Conservation (phyloP, 2,797 vertebrate genomes). For the Catamblyrhynchus diadema region DNA sequence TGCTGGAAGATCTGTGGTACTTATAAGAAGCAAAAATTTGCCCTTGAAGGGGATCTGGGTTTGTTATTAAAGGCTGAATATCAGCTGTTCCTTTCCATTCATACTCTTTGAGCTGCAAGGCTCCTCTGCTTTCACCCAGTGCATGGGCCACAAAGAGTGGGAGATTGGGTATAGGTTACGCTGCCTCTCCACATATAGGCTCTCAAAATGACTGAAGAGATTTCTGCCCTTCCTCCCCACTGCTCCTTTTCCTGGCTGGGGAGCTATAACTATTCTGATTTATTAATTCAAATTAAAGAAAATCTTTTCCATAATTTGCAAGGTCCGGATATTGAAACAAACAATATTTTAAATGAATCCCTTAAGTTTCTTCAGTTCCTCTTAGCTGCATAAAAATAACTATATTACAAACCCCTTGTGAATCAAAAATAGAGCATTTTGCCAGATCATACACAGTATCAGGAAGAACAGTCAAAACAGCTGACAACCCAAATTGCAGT, state of each 20-base stretch:
- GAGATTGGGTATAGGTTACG: not conserved
- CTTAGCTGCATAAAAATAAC: not conserved
- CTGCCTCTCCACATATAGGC: not conserved
- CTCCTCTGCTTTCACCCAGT: not conserved
- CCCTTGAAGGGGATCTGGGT: not conserved
- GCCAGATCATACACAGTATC: not conserved
- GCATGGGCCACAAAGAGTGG: not conserved
- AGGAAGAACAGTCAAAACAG: not conserved
- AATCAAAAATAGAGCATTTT: constrained; percentile 4
- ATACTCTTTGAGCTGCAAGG: not conserved
- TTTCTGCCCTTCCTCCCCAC: not conserved
- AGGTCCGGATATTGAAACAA: not conserved
- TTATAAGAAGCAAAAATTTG: not conserved
- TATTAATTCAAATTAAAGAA: not conserved
- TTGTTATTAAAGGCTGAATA: not conserved
- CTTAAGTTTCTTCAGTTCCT: not conserved
- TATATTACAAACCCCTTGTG: not conserved
- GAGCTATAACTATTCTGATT: not conserved
- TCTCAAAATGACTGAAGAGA: not conserved
- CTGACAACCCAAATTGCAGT: not conserved
- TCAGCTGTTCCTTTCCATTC: not conserved
- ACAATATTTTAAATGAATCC: not conserved
- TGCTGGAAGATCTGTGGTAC: not conserved
- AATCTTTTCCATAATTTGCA: not conserved
- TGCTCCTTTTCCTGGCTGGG: not conserved